Evolutionary conservation across 1,140 invertebrate species (phyloP), one percentile per base, ranked within the genome.

Genomic region (Melanaphis sacchari): DNA sequence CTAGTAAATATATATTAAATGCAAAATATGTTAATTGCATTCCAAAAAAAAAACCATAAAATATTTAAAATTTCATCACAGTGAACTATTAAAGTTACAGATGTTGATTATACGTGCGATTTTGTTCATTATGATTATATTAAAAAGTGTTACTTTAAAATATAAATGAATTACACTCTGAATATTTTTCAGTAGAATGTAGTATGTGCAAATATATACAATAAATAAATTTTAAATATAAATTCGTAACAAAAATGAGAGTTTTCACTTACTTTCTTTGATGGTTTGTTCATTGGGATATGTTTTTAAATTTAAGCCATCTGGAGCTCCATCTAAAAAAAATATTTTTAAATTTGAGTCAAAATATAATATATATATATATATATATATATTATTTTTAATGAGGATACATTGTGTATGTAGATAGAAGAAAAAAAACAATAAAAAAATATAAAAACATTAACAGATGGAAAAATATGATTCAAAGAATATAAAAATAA

Each of bases 221-320:
- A 21, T 76, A 76, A n/a, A n/a, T 76, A n/a, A n/a, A 76, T n/a
- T n/a, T 6, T 18, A 76, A 76, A 76, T 76, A 76, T 76, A 76
- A 76, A 18, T 76, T n/a, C 26, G 26, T 43, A 66, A 81, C 9
- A 49, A 81, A n/a, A 6, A 81, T 38, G 38, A 21, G 8, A 59
- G 8, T 26, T 84, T 46, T 93, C 11, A 97, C 97, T 97, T 96
- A 98, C 98, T 97, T 96, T 97, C 96, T 96, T 97, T 97, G 82
- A 98, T 97, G 54, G 96, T 96, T 95, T 98, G 97, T 76, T 97
- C 96, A 46, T 95, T 95, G 11, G 97, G 97, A 95, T 98, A 97
- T 0, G 97, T 98, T 95, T 96, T 97, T 90, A 98, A 95, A 89
- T 96, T 96, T 24, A 97, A 95, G 36, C 95, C 94, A 43, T 94